Conservation (phyloP, 1,140 invertebrate genomes). For the Bacillus rossius region DNA sequence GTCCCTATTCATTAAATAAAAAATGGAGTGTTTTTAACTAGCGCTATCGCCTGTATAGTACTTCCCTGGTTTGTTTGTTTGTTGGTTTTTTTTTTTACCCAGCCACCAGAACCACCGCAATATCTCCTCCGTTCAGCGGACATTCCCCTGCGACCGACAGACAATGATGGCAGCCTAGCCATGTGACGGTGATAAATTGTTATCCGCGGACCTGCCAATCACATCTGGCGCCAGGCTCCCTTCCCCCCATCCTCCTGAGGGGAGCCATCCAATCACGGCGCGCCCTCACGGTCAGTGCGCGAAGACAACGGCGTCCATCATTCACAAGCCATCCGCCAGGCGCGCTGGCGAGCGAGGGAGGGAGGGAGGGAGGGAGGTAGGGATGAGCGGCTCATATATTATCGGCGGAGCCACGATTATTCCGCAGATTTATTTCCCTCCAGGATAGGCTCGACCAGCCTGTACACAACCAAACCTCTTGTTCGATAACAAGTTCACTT, state of each 20-base stretch:
- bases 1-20: too few species aligned
- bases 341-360: neutral
- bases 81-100: neutral
- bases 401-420: neutral
- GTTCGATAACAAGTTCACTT: too few species aligned
- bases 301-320: too few species aligned
- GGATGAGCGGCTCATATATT: neutral
- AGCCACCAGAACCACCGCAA: neutral
- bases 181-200: constrained; percentile 2
- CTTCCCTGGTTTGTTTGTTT: neutral
- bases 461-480: too few species aligned
- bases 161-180: neutral
- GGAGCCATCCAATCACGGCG: neutral
- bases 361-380: neutral
- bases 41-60: neutral
- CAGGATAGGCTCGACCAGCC: too few species aligned
- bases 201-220: constrained; percentile 1
- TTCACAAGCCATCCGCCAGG: neutral
- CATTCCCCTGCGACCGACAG: neutral
- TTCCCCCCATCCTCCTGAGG: neutral
- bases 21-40: neutral
- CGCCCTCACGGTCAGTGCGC: neutral
- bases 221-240: neutral
- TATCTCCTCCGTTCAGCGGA: neutral
- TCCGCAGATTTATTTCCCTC: too few species aligned